Percentiles rank a stretch among this genome's conserved stretches.
Conservation (phyloP, 2,888 invertebrate genomes). For the Hetaerina titia region DNA sequence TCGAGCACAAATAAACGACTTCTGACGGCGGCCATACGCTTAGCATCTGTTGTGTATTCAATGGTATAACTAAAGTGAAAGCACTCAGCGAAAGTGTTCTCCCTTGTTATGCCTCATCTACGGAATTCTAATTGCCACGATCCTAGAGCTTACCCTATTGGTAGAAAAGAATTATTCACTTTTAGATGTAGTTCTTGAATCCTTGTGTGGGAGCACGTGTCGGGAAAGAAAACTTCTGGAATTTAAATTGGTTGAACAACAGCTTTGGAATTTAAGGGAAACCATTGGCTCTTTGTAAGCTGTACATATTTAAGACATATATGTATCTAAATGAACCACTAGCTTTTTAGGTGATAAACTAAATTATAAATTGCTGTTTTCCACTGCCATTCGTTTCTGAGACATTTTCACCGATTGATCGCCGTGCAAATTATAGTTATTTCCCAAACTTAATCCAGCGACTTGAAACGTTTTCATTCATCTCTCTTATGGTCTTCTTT, state of each 20-base stretch:
- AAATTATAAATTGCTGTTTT: no score
- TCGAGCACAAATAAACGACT: not conserved
- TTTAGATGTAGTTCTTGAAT: not conserved
- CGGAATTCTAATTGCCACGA: not conserved
- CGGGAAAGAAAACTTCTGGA: not conserved
- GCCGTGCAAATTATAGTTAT: no score
- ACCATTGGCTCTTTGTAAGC: no score
- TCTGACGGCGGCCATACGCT: not conserved
- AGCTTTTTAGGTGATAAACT: no score
- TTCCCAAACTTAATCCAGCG: no score
- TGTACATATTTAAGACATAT: no score
- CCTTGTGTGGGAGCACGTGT: not conserved
- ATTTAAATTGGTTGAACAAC: not conserved
- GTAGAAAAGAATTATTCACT: not conserved
- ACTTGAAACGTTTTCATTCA: no score
- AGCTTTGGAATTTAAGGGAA: no score
- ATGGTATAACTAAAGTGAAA: not conserved
- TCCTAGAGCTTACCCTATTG: not conserved
- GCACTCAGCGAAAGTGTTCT: constrained; percentile 22
- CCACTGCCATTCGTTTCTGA: no score
- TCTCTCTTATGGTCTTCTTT: no score
- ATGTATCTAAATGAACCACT: no score
- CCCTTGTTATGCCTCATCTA: not conserved
- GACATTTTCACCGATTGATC: no score
- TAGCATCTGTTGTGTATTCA: not conserved